Evolutionary conservation across 2,797 vertebrate genomes (phyloP).

Genomic region (Fratercula arctica): DNA sequence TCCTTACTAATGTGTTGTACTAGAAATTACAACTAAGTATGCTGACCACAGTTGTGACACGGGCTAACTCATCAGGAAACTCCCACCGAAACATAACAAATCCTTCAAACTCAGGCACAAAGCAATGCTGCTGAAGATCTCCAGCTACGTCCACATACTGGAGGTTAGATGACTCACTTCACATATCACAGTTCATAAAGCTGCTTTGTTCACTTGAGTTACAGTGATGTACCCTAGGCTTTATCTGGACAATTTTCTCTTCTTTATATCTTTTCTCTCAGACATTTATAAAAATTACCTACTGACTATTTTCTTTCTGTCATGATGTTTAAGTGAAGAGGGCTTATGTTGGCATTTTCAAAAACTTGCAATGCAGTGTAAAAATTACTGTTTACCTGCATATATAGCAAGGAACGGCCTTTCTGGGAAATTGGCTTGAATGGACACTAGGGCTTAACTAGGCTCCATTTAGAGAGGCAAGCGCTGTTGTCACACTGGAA

Average conservation of each 20-base stretch:
- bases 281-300: not conserved
- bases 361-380: not conserved
- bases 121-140: not conserved
- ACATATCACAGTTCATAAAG: not conserved
- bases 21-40: not conserved
- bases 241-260: not conserved
- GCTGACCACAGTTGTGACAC: not conserved
- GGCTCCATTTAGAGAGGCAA: not conserved
- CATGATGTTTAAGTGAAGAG: not conserved
- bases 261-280: not conserved
- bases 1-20: not conserved
- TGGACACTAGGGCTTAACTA: not conserved
- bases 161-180: not conserved
- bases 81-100: not conserved
- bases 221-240: not conserved
- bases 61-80: not conserved
- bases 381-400: not conserved
- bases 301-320: not conserved
- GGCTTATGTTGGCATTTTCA: not conserved
- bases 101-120: not conserved
- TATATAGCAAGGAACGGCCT: not conserved
- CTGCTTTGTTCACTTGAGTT: not conserved
- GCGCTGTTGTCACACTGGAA: not conserved
- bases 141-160: rapidly evolving
- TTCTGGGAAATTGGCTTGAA: not conserved